Conservation (phyloP, 64 coral and sea anemone genomes). For the Montipora cactus region DNA sequence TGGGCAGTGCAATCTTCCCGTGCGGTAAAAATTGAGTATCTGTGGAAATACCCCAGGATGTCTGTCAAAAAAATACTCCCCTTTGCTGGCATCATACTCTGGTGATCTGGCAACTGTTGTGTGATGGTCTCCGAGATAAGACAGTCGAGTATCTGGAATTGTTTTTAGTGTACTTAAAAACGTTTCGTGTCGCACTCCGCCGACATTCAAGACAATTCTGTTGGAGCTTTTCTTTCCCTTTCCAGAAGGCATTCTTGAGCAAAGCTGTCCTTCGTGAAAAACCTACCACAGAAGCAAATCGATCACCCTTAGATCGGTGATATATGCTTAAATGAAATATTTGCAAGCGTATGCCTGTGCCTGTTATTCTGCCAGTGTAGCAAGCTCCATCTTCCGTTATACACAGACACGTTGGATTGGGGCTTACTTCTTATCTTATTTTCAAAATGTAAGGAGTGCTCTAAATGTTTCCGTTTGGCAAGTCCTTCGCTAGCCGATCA, state of each 20-base stretch:
- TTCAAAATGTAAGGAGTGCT: neutral
- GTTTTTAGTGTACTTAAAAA: slow-evolving; percentile 80
- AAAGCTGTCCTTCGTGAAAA: neutral
- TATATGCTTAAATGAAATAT: neutral
- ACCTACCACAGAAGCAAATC: neutral
- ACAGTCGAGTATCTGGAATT: slow-evolving; percentile 92
- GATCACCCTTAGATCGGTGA: neutral
- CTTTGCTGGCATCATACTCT: slow-evolving; percentile 76
- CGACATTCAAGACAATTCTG: slow-evolving; percentile 87
- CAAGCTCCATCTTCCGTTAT: neutral
- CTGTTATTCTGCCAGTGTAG: neutral
- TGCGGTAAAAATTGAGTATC: slow-evolving; percentile 92
- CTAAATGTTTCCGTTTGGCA: neutral
- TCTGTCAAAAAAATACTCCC: slow-evolving; percentile 92
- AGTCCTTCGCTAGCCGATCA: neutral
- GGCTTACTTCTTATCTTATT: neutral
- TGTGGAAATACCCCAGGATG: slow-evolving; percentile 90
- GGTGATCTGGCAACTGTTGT: slow-evolving; percentile 59
- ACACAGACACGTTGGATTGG: neutral
- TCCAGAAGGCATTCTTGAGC: slow-evolving; percentile 60
- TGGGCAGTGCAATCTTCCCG: slow-evolving; percentile 88
- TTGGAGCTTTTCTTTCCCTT: slow-evolving; percentile 80
- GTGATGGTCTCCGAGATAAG: slow-evolving; percentile 85
- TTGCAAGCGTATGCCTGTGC: neutral
- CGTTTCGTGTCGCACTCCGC: slow-evolving; percentile 81